A percentile compares a stretch with the other conserved stretches of the same genome.
These are phyloP conservation scores for Tetramorium simillimum DNA, from an alignment of 1,140 invertebrate species.

Conservation along the genomic window DNA sequence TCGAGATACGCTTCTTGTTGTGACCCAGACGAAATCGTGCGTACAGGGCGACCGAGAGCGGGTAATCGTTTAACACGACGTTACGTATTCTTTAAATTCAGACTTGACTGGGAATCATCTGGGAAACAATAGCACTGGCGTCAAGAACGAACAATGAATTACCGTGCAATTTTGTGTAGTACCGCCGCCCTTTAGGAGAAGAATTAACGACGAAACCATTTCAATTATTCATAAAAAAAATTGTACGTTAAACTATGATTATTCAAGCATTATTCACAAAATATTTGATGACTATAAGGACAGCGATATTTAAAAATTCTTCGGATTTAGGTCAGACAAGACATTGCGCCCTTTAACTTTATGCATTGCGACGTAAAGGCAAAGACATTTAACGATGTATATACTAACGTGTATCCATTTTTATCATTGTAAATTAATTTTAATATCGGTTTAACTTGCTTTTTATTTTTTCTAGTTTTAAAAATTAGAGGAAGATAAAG, in stretches of 20 bases:
- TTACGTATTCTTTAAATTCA: neutral
- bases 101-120: neutral
- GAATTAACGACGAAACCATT: neutral
- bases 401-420: too few species aligned
- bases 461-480: too few species aligned
- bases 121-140: neutral
- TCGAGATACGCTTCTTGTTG: slow-evolving; percentile 70
- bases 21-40: slow-evolving; percentile 75
- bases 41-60: slow-evolving; percentile 66
- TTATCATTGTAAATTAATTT: too few species aligned
- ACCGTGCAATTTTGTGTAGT: neutral
- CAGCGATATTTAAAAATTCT: neutral
- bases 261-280: neutral
- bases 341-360: neutral
- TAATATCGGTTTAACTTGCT: too few species aligned
- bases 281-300: too few species aligned
- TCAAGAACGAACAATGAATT: neutral
- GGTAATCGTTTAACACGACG: slow-evolving; percentile 38
- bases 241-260: neutral
- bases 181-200: neutral
- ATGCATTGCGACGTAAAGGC: neutral
- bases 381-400: neutral
- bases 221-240: neutral
- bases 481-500: too few species aligned
- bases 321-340: neutral